Evolutionary conservation across 2,888 invertebrate species (phyloP).

Genomic region (Hypolimnas misippus): DNA sequence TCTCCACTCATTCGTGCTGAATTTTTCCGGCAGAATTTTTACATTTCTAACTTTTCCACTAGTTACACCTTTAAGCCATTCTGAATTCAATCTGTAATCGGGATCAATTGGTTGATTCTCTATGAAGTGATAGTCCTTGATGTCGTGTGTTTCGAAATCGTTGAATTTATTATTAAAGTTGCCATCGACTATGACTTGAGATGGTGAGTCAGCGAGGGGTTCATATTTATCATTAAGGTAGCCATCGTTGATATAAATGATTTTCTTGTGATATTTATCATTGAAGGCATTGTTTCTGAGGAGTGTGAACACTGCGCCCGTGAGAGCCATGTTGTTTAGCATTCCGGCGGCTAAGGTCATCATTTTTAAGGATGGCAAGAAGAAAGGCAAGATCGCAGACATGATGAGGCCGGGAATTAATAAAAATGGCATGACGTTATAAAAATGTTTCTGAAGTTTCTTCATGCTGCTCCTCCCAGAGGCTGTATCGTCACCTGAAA

Average conservation of each 20-base stretch:
- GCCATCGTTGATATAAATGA: conserved; percentile 84
- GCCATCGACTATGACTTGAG: conserved; percentile 38
- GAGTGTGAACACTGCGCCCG: conserved; percentile 84
- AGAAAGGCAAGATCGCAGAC: conserved; percentile 87
- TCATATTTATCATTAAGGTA: conserved; percentile 74
- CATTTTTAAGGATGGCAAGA: conserved; percentile 87
- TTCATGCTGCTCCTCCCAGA: conserved; percentile 63
- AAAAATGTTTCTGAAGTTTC: conserved; percentile 65
- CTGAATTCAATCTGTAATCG: conserved; percentile 25
- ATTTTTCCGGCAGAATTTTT: conserved; percentile 22
- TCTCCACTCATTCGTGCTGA: conserved; percentile 12
- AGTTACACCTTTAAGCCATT: conserved; percentile 30
- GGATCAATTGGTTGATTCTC: conserved; percentile 28
- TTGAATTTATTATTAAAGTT: conserved; percentile 37
- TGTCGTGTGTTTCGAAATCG: conserved; percentile 39
- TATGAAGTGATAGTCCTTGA: conserved; percentile 40
- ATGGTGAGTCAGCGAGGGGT: conserved; percentile 40
- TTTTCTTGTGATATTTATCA: conserved; percentile 80
- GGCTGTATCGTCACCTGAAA: conserved; percentile 55
- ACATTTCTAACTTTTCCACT: conserved; percentile 29
- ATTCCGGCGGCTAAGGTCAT: conserved; percentile 85
- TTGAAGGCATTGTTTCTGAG: conserved; percentile 84
- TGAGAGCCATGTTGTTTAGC: conserved; percentile 87
- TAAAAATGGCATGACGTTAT: conserved; percentile 79
- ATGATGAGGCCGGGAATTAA: conserved; percentile 86